Base-by-base conservation (phyloP, 2,113 vertebrate genomes). In the Scopus umbretta region DNA sequence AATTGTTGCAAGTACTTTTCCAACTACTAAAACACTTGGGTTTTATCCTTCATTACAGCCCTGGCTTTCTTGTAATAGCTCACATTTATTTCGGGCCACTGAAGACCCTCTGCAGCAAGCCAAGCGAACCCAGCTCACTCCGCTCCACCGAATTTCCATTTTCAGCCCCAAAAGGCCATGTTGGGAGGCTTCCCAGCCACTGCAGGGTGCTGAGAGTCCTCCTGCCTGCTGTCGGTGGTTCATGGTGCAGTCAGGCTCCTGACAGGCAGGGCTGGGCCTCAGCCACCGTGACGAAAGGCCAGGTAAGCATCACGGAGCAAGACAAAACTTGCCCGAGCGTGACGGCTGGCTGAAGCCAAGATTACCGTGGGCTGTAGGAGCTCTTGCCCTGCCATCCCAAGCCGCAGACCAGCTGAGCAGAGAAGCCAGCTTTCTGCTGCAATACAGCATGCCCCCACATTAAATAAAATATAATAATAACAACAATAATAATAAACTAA, bases 381-480 rank as follows among this genome's bases (percentile, higher is more conserved):
- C 84, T 89, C 75, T 58, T 66, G 50, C 78, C 47, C 79, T 73
- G 72, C 61, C 30, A 47, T 52, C 52, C 36, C 42, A 91, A 96
- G 94, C 93, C 95, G 89, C 23, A 45, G 67, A 52, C n/a, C 4
- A 14, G 70, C 76, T 84, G n/a, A 93, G 94, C 94, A 92, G 79
- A 58, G 72, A 88, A 94, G 72, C 36, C 22, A 73, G 75, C 6
- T 14, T 89, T 74, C 38, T 47, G 71, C 87, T 82, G 80, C 61
- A 65, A 86, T 25, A 66, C 40, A 34, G 36, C 10, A 4, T 0
- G 0, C 1, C 13, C n/a, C 6, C 13, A 10, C 3, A 1, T 42
- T 32, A 38, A 20, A 55, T 49, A 2, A 65, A 47, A 40, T n/a
- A 45, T 45, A 70, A 58, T 40, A 79, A 53, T 14, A 40, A 21